Evolutionary conservation across 2,888 invertebrate species (phyloP).

Genomic region (Epirrita christyi): DNA sequence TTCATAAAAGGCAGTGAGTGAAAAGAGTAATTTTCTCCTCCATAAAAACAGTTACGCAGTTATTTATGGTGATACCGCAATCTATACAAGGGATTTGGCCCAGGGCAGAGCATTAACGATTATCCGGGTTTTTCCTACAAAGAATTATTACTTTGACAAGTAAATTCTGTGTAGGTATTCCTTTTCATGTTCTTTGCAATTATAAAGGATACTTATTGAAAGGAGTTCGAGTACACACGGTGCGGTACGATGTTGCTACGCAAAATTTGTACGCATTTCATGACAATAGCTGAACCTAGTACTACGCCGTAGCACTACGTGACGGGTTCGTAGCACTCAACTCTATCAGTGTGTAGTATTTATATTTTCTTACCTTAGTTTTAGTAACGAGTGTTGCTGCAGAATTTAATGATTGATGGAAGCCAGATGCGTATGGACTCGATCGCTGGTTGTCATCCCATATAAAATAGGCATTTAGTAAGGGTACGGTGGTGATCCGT

Average conservation of each 20-base stretch:
- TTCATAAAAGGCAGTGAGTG: constrained; percentile 76
- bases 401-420: too few relatives aligned
- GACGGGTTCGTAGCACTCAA: too few relatives aligned
- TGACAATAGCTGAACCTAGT: neutral
- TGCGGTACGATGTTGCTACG: neutral
- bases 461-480: too few relatives aligned
- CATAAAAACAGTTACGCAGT: constrained; percentile 82
- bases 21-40: constrained; percentile 77
- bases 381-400: too few relatives aligned
- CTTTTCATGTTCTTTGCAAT: constrained; percentile 61
- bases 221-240: constrained; percentile 12
- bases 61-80: constrained; percentile 83
- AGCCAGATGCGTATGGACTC: too few relatives aligned
- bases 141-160: constrained; percentile 81
- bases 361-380: too few relatives aligned
- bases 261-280: neutral
- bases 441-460: too few relatives aligned
- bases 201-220: constrained; percentile 35
- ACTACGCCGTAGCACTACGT: too few relatives aligned
- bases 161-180: constrained; percentile 67
- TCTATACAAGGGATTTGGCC: constrained; percentile 80
- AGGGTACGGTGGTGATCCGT: too few relatives aligned
- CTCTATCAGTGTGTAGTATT: too few relatives aligned
- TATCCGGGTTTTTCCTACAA: constrained; percentile 71
- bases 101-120: constrained; percentile 78